These are phyloP conservation scores for Prolemur simus DNA, from an alignment of 2,113 vertebrate genomes.

Conservation along the genomic window DNA sequence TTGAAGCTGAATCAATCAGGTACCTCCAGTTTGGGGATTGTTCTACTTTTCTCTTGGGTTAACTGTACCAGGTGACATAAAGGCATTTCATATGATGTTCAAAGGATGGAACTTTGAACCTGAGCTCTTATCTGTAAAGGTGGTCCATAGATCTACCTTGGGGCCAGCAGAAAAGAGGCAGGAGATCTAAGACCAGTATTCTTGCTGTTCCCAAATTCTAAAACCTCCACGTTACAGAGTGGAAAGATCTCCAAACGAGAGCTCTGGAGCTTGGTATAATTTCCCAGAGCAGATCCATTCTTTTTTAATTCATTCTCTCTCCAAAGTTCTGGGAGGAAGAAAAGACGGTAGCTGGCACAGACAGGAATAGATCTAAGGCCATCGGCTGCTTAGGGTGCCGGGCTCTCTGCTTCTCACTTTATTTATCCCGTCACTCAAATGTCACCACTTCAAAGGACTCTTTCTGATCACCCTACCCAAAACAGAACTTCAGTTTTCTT, in stretches of 20 bases:
- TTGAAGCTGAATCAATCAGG: background rate
- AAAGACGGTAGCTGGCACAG: background rate
- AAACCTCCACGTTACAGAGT: background rate
- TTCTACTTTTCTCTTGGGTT: background rate
- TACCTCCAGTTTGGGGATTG: background rate
- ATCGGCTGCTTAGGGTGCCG: rapidly evolving
- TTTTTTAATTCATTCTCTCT: background rate
- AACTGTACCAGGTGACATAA: background rate
- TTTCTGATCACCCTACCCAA: background rate
- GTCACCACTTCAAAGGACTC: background rate
- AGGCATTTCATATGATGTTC: background rate
- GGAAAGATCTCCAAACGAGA: background rate
- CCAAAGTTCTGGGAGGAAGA: background rate
- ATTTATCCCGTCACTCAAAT: no score
- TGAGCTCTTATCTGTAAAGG: rapidly evolving
- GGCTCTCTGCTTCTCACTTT: background rate
- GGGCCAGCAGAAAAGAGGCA: background rate
- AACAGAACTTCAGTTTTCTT: background rate
- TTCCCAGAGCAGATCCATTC: background rate
- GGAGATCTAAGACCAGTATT: background rate
- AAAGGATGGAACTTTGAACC: background rate
- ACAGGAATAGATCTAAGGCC: background rate
- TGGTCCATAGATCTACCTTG: rapidly evolving
- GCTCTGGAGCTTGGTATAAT: background rate
- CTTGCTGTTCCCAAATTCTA: background rate